Percentiles rank a stretch among this genome's conserved stretches.
Evolutionary conservation across 2,797 vertebrate genomes (phyloP).

Genomic region (Liasis olivaceus): DNA sequence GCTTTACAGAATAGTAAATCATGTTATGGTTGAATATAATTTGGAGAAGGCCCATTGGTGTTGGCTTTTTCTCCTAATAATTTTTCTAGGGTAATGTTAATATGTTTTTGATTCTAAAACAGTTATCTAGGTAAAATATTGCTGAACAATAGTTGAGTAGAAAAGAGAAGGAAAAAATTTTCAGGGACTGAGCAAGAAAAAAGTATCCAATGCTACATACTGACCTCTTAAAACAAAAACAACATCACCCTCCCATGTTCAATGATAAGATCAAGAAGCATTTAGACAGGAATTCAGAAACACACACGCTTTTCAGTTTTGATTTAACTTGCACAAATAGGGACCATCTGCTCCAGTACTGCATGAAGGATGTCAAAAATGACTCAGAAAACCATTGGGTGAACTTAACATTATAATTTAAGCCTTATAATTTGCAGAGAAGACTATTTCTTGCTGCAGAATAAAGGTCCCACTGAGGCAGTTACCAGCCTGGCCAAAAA

Average conservation of each 20-base stretch:
- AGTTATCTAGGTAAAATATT: not conserved
- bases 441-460: not conserved
- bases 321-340: not conserved
- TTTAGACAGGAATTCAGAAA: not conserved
- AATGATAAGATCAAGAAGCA: conserved; percentile 26
- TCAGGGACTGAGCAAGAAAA: not conserved
- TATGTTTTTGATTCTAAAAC: conserved; percentile 37
- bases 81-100: conserved; percentile 15
- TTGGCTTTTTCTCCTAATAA: not conserved
- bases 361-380: conserved; percentile 11
- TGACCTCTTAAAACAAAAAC: not conserved
- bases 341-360: not conserved
- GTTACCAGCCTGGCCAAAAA: not conserved
- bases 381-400: conserved; percentile 3
- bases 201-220: not conserved
- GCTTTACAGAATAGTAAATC: conserved; percentile 18
- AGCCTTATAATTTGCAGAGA: conserved; percentile 18
- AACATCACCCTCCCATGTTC: not conserved
- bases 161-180: not conserved
- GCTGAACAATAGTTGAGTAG: not conserved
- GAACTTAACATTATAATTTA: not conserved
- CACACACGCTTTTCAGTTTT: not conserved
- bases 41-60: conserved; percentile 1
- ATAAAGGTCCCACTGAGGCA: not conserved
- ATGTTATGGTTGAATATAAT: conserved; percentile 28